Evolutionary conservation across 2,797 vertebrate species (phyloP).

Genomic region (Mormyrus hasselquistii): DNA sequence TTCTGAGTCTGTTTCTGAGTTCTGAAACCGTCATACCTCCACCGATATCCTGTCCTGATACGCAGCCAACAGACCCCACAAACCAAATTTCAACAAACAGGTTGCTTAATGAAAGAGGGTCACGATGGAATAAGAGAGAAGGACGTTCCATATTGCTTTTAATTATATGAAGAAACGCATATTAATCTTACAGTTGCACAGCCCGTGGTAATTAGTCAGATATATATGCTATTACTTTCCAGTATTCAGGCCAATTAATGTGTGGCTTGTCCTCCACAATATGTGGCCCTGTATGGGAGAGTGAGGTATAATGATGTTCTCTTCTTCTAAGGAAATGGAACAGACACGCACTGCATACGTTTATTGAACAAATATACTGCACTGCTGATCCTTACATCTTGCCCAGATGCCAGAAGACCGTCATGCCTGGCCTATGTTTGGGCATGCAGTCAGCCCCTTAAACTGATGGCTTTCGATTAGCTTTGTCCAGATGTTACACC

Average conservation of each 20-base stretch:
- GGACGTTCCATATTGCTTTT: background rate
- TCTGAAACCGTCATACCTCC: background rate
- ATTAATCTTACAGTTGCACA: background rate
- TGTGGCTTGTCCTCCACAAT: background rate
- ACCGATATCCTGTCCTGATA: background rate
- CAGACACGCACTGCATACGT: background rate
- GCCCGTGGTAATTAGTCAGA: conserved; percentile 10
- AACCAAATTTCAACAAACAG: background rate
- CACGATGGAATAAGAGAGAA: background rate
- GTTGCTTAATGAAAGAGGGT: background rate
- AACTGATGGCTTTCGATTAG: background rate
- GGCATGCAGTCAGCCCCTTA: background rate
- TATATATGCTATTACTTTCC: conserved; percentile 19
- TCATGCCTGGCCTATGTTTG: background rate
- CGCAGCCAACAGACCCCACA: background rate
- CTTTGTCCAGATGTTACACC: background rate
- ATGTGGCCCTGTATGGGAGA: conserved; percentile 1
- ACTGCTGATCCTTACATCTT: background rate
- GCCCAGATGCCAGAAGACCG: background rate
- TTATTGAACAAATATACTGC: background rate
- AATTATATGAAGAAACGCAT: background rate
- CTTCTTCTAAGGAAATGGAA: conserved; percentile 4
- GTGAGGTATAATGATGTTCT: conserved; percentile 12
- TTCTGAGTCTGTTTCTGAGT: background rate
- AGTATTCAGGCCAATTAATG: conserved; percentile 17